Evolutionary conservation across 2,797 vertebrate genomes (phyloP).

Genomic region (Centropyge bicolor): DNA sequence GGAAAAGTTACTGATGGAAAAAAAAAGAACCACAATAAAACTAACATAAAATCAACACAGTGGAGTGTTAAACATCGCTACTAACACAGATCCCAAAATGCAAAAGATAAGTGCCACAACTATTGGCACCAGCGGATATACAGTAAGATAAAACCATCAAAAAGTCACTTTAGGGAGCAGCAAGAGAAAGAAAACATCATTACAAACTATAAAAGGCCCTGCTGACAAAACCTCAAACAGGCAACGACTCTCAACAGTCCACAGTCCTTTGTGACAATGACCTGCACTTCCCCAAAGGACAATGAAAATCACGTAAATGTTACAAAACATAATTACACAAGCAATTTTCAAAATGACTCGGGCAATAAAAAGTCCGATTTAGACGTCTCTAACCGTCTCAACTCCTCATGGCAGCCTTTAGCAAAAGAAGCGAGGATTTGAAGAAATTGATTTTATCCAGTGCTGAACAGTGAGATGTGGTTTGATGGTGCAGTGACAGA

Average conservation of each 20-base stretch:
- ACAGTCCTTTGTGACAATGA: background rate
- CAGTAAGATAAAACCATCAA: background rate
- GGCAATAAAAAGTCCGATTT: slow-evolving; percentile 8
- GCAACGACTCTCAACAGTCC: background rate
- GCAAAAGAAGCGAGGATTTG: background rate
- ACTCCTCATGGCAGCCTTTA: slow-evolving; percentile 15
- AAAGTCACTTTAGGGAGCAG: background rate
- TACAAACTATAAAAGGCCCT: background rate
- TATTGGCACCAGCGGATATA: background rate
- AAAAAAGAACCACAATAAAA: background rate
- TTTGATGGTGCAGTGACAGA: slow-evolving; percentile 11
- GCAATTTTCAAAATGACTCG: slow-evolving; percentile 11
- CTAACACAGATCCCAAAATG: background rate
- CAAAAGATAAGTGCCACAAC: background rate
- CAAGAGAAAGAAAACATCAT: background rate
- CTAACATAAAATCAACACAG: background rate
- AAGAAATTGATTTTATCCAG: slow-evolving; percentile 22
- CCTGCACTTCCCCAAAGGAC: background rate
- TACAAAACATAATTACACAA: background rate
- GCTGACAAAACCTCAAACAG: background rate
- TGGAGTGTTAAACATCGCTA: background rate
- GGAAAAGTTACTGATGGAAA: background rate
- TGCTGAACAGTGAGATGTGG: slow-evolving; percentile 11
- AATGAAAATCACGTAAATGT: background rate
- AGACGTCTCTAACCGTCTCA: background rate